Evolutionary conservation across 30 jellyfish, hydroid and myxozoan genomes (phyloP).

Genomic region (Mastigias papua): DNA sequence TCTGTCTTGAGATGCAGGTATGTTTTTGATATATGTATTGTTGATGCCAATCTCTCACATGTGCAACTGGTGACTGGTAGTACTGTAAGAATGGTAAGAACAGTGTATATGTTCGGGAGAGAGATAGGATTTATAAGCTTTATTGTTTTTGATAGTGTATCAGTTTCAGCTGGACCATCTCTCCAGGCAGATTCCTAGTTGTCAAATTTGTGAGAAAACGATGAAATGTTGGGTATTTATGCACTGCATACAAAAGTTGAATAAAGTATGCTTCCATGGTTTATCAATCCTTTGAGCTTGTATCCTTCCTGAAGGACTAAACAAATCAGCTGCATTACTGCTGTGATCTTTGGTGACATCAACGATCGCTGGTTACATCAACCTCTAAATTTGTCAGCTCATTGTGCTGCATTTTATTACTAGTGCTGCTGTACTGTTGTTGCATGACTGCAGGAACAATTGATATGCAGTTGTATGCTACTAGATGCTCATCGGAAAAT

Average conservation of each 20-base stretch:
- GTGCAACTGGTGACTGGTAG: slow-evolving; percentile 44
- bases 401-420: too few relatives aligned
- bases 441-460: background rate
- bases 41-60: slow-evolving; percentile 42
- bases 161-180: background rate
- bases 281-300: slow-evolving; percentile 10
- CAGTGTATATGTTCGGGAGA: slow-evolving; percentile 28
- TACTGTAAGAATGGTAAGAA: slow-evolving; percentile 10
- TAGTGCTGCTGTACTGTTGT: too few relatives aligned
- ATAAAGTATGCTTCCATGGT: background rate
- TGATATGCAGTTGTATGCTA: background rate
- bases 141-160: background rate
- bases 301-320: background rate
- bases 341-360: background rate
- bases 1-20: slow-evolving; percentile 18
- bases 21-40: slow-evolving; percentile 19
- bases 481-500: slow-evolving; percentile 2
- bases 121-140: background rate
- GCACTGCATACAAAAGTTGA: background rate
- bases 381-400: too few relatives aligned
- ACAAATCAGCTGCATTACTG: background rate
- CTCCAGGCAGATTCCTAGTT: slow-evolving; percentile 48
- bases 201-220: slow-evolving; percentile 12
- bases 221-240: slow-evolving; percentile 10
- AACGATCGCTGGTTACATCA: too few relatives aligned